These are phyloP conservation scores for Orthonychiurus folsomi DNA, from an alignment of 2,888 invertebrate species.

Conservation along the genomic window DNA sequence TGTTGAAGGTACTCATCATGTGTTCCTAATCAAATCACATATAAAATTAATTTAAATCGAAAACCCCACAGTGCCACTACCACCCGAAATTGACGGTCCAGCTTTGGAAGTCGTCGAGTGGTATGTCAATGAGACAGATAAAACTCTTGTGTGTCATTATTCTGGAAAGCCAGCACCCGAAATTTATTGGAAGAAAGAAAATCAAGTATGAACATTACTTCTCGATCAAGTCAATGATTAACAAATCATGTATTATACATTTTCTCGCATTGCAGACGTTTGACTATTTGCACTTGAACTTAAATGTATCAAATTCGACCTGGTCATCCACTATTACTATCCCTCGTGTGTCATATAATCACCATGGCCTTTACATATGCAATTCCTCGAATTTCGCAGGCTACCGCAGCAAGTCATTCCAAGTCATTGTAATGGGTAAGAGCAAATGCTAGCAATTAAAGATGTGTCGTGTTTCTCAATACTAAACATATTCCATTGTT, in stretches of 20 bases:
- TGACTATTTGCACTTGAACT: no score
- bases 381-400: conserved; percentile 24
- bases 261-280: no score
- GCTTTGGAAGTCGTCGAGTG: conserved; percentile 15
- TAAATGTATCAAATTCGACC: no score
- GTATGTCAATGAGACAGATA: conserved; percentile 26
- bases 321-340: conserved; percentile 19
- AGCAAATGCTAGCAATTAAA: no score
- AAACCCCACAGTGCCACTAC: conserved; percentile 17
- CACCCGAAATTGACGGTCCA: conserved; percentile 20
- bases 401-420: no score
- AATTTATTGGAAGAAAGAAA: conserved; percentile 33
- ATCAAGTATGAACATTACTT: conserved; percentile 3
- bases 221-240: no score
- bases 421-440: conserved; percentile 27
- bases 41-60: background rate
- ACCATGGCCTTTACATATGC: conserved; percentile 25
- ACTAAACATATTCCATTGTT: no score
- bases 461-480: no score
- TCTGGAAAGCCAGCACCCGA: conserved; percentile 20
- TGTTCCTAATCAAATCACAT: background rate
- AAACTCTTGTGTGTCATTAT: conserved; percentile 18
- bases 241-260: no score
- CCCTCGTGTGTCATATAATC: conserved; percentile 28
- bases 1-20: background rate